Percentiles rank a stretch among this genome's conserved stretches.
Conservation (phyloP, 2,113 vertebrate genomes). For the Equus quagga region DNA sequence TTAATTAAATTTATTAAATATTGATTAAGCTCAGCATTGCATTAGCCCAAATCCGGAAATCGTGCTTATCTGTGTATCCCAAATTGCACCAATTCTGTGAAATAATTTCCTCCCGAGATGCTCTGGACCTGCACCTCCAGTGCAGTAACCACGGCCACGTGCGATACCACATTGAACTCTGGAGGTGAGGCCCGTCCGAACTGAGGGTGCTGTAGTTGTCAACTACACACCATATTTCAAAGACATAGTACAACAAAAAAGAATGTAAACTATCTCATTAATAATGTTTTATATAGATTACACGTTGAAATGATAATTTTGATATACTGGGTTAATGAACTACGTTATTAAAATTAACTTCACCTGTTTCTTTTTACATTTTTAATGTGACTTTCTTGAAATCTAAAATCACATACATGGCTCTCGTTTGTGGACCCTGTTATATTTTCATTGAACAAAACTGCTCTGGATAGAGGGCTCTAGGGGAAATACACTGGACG, state of each 20-base stretch:
- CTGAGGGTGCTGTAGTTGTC: rapidly evolving
- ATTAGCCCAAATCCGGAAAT: background rate
- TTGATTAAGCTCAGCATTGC: background rate
- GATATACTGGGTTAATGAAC: background rate
- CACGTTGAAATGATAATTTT: background rate
- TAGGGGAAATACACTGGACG: too few species aligned
- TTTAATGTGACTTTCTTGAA: background rate
- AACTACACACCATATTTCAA: background rate
- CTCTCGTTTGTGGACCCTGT: background rate
- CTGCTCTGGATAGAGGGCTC: background rate
- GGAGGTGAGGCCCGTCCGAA: rapidly evolving
- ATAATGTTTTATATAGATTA: background rate
- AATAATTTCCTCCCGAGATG: rapidly evolving
- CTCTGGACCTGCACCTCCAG: background rate
- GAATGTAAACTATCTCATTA: background rate
- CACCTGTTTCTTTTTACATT: background rate
- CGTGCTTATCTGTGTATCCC: background rate
- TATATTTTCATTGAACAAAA: background rate
- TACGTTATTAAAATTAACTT: background rate
- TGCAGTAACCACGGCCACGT: background rate
- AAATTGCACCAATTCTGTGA: background rate
- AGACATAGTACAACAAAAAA: background rate
- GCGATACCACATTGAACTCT: rapidly evolving
- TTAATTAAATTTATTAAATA: background rate
- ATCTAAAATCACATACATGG: background rate